Evolutionary conservation across 2,888 invertebrate species (phyloP).

Genomic region (Coelinius sp.): DNA sequence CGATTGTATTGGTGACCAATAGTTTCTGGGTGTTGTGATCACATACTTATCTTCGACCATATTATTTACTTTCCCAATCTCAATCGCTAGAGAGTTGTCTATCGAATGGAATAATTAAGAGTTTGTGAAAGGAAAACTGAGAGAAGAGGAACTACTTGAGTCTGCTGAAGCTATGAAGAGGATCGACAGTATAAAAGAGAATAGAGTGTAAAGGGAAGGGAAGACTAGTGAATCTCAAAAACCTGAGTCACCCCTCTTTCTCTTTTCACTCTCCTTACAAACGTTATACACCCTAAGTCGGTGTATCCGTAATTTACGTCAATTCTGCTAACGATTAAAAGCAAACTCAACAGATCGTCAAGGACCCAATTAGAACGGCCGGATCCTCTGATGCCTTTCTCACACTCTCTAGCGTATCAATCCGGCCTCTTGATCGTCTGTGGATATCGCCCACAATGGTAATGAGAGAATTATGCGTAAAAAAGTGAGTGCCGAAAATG

Average conservation of each 20-base stretch:
- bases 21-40: neutral
- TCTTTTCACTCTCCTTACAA: neutral
- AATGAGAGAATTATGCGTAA: too few relatives aligned
- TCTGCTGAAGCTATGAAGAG: conserved; percentile 7
- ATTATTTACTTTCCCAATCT: too few relatives aligned
- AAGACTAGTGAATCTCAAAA: neutral
- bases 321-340: conserved; percentile 34
- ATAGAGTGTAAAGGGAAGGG: too few relatives aligned
- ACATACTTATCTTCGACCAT: too few relatives aligned
- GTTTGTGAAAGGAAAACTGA: neutral
- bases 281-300: conserved; percentile 1
- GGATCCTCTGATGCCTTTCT: conserved; percentile 8
- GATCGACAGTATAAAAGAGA: neutral
- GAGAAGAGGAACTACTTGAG: neutral
- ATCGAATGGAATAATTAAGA: conserved; percentile 3
- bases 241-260: neutral
- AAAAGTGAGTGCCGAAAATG: too few relatives aligned
- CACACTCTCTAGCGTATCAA: neutral
- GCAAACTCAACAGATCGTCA: conserved; percentile 34
- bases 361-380: conserved; percentile 48
- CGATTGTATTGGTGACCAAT: neutral
- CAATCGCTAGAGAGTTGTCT: neutral
- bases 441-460: neutral
- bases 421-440: neutral
- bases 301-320: conserved; percentile 33